These are phyloP conservation scores for Pollenia labialis DNA, from an alignment of 2,888 invertebrate species.

Conservation along the genomic window DNA sequence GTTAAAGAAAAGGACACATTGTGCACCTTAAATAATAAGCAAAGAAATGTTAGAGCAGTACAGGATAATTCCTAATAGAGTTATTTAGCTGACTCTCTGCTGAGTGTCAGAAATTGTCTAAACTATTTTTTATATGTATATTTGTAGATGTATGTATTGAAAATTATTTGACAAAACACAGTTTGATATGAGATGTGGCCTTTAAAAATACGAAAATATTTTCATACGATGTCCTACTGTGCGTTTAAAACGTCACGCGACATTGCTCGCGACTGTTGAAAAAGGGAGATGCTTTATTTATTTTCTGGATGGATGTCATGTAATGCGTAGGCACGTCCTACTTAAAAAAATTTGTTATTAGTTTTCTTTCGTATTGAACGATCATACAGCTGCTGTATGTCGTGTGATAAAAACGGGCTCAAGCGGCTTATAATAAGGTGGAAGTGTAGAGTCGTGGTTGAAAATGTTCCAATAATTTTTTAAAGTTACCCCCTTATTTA, in stretches of 20 bases:
- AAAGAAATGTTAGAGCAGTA: neutral
- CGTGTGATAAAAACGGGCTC: too few species aligned
- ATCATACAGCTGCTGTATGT: conserved; percentile 5
- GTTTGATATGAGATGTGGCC: conserved; percentile 46
- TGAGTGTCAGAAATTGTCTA: conserved; percentile 43
- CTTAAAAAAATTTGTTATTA: neutral
- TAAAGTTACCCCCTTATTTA: too few species aligned
- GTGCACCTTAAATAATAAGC: neutral
- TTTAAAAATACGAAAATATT: conserved; percentile 35
- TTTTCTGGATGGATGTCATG: conserved; percentile 22
- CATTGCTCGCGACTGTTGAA: conserved; percentile 79
- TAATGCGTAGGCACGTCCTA: conserved; percentile 29
- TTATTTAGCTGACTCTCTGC: neutral
- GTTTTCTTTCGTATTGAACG: neutral
- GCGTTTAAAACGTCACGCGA: conserved; percentile 65
- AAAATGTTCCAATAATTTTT: too few species aligned
- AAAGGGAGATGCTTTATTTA: conserved; percentile 71
- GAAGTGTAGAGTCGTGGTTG: too few species aligned
- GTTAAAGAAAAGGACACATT: conserved; percentile 39
- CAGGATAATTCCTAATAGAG: conserved; percentile 32
- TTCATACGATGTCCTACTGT: conserved; percentile 63
- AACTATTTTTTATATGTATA: conserved; percentile 21
- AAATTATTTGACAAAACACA: conserved; percentile 40
- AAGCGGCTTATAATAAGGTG: too few species aligned
- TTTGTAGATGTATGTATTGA: conserved; percentile 6